Conservation (phyloP, 1,140 invertebrate genomes). For the Centruroides vittatus region DNA sequence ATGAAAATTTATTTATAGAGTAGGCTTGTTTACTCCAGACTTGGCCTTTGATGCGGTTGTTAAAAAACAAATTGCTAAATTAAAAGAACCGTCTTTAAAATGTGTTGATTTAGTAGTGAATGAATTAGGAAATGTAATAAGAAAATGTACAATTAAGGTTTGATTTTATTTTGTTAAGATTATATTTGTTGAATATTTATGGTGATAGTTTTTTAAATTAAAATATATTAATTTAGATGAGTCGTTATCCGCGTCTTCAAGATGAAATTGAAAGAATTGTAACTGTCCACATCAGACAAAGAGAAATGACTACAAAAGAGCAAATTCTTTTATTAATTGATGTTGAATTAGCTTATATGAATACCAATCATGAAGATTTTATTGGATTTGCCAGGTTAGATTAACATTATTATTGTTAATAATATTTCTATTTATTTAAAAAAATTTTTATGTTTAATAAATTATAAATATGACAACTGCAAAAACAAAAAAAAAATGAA, state of each 20-base stretch:
- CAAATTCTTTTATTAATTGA: conserved; percentile 79
- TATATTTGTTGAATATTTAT: background rate
- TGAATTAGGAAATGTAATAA: conserved; percentile 80
- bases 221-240: conserved; percentile 45
- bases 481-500: too few relatives aligned
- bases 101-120: conserved; percentile 93
- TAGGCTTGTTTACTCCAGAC: conserved; percentile 96
- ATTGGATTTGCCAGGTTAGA: conserved; percentile 96
- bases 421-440: background rate
- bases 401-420: background rate
- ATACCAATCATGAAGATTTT: conserved; percentile 99
- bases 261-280: conserved; percentile 98
- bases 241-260: conserved; percentile 83
- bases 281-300: conserved; percentile 75
- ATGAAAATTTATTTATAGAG: conserved; percentile 24
- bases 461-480: too few relatives aligned
- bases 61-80: conserved; percentile 88
- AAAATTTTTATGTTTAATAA: background rate
- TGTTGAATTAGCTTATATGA: conserved; percentile 98
- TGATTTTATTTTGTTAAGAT: background rate
- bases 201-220: background rate
- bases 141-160: conserved; percentile 70
- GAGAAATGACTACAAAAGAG: conserved; percentile 89
- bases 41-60: conserved; percentile 99
- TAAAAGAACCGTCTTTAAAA: conserved; percentile 93